A percentile compares a stretch with the other conserved stretches of the same genome.
These are phyloP conservation scores for Zaprionus lachaisei DNA, from an alignment of 1,140 invertebrate species.

Conservation along the genomic window DNA sequence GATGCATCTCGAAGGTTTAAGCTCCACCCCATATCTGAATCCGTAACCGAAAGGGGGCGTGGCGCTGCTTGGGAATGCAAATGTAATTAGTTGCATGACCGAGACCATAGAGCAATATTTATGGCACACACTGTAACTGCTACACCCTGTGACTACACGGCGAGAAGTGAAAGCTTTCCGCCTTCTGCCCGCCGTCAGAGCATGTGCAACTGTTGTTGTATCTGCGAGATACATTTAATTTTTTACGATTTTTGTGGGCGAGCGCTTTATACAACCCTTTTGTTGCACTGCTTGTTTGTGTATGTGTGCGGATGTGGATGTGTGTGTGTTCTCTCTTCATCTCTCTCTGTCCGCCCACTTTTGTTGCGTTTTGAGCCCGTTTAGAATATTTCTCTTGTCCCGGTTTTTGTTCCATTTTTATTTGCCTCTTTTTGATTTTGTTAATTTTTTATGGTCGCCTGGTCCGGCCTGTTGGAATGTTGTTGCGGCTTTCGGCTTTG, in stretches of 20 bases:
- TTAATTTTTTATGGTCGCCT: slow-evolving; percentile 76
- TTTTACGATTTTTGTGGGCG: slow-evolving; percentile 76
- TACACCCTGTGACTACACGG: slow-evolving; percentile 46
- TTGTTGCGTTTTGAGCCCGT: slow-evolving; percentile 34
- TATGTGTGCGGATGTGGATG: too few species aligned
- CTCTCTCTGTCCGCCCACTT: background rate
- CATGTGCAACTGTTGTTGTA: slow-evolving; percentile 65
- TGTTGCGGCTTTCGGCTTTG: slow-evolving; percentile 43
- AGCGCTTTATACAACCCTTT: slow-evolving; percentile 60
- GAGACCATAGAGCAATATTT: slow-evolving; percentile 81
- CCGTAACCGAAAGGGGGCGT: background rate
- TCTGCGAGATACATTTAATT: slow-evolving; percentile 78
- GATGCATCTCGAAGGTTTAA: slow-evolving; percentile 1
- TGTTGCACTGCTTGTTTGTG: background rate
- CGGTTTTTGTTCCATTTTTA: slow-evolving; percentile 8
- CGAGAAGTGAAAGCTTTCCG: slow-evolving; percentile 56
- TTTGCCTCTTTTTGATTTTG: slow-evolving; percentile 62
- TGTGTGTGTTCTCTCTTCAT: background rate
- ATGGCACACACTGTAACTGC: slow-evolving; percentile 66
- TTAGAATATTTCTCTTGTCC: slow-evolving; percentile 70
- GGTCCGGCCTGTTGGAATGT: slow-evolving; percentile 40
- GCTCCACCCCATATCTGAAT: background rate
- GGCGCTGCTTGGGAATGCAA: slow-evolving; percentile 55
- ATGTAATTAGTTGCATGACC: slow-evolving; percentile 81
- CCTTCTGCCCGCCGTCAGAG: background rate